Evolutionary conservation across 2,888 invertebrate species (phyloP), one percentile per base, ranked within the genome.

Genomic region (Diaprepes abbreviatus): DNA sequence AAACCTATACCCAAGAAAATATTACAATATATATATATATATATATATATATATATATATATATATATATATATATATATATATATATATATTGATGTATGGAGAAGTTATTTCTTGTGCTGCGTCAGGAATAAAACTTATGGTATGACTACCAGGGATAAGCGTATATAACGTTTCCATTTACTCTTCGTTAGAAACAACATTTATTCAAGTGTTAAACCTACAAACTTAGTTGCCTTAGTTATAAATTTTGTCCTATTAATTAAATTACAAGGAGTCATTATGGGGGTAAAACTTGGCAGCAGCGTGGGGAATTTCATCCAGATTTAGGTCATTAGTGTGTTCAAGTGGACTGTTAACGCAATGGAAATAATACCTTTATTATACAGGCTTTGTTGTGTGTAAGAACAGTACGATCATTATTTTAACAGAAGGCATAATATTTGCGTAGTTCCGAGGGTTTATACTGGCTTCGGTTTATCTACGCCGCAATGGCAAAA

Each of bases 251-350:
- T 28, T 35, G 12, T 24, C 35, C 50, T 16, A 62, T 62, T 62
- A 62, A 62, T 62, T 62, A 62, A 62, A 62, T 62, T 62, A 62
- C 62, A 62, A 62, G 62, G 36, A 62, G 62, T 62, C 52, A 62
- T 62, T 62, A 62, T 62, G 36, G 52, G 50, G 62, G 62, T 62
- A 62, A 36, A 62, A 62, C 62, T 62, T 62, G 50, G 62, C 50
- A 45, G 38, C 35, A 38, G 50, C 38, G 35, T 36, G 62, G 60
- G 40, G 31, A 62, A 62, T 62, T 62, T 62, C 62, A 50, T 35
- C 62, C 62, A 62, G 62, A 62, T 62, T 62, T 62, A 17, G 48
- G 62, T 52, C 62, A 62, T 62, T 62, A 62, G 62, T 62, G 62
- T 35, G 28, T 62, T 62, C 33, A 62, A 62, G 62, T 62, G 62